Base-by-base conservation (phyloP, 2,113 vertebrate species). In the Arothron firmamentum region DNA sequence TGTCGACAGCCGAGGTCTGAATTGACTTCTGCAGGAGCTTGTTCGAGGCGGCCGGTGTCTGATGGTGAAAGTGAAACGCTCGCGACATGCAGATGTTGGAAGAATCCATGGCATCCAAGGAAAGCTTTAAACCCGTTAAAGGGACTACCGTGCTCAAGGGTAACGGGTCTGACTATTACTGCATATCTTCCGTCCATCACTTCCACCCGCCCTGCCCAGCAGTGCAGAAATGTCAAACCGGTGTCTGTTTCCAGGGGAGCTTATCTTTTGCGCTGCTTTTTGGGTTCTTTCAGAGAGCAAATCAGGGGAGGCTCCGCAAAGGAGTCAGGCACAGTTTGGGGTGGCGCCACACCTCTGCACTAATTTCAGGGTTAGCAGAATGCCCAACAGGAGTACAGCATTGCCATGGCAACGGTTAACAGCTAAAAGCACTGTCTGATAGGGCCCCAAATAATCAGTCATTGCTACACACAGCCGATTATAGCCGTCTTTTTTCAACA, bases 341-440 rank as follows among this genome's bases (percentile, higher is more conserved):
- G 88, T 86, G 81, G 84, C 69, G 78, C 84, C 85, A 84, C 85
- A 92, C 90, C 90, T 89, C 88, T 50, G 69, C 82, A 80, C 84
- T 91, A 90, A 92, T 91, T 90, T 91, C 88, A 91, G 90, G 90
- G 86, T 86, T 88, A 89, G 88, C 85, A 84, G 87, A 87, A 83
- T 38, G 74, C 88, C 84, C 88, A 65, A 86, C 86, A 84, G 75
- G 86, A 88, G 88, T 47, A 82, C 78, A 43, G 64, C 65, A 85
- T 91, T 73, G 79, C 88, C 87, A 90, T 89, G 85, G 88, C 67
- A 88, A 89, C 85, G 56, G 84, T 76, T 83, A 85, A 86, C 83
- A 85, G 84, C 76, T 76, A 79, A 71, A 86, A 85, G 81, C 80
- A 80, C 77, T 71, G 83, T 87, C 83, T 85, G 79, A 80, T 79